Evolutionary conservation across 2,888 invertebrate species (phyloP).

Genomic region (Pammene aurita): DNA sequence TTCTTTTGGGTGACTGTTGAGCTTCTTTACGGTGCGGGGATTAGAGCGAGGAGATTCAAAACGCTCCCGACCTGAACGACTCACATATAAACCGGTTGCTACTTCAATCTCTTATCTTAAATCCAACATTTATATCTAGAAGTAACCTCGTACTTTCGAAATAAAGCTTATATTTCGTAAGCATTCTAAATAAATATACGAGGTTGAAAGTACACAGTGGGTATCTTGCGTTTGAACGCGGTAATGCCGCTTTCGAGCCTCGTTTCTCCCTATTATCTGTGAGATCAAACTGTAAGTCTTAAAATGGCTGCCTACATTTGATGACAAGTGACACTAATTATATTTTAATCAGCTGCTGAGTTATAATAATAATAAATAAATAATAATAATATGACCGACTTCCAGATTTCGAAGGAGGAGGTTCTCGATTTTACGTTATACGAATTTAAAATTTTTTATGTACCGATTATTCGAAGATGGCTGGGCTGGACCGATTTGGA

Average conservation of each 20-base stretch:
- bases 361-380: constrained; percentile 16
- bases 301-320: constrained; percentile 33
- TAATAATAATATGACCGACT: no score
- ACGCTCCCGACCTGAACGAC: constrained; percentile 54
- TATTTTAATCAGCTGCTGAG: constrained; percentile 36
- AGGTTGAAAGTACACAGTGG: not conserved
- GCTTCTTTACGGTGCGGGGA: constrained; percentile 38
- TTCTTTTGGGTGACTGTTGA: constrained; percentile 21
- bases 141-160: not conserved
- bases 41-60: constrained; percentile 49
- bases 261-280: constrained; percentile 61
- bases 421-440: no score
- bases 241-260: constrained; percentile 59
- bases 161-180: not conserved
- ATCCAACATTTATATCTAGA: constrained; percentile 43
- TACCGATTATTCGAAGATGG: no score
- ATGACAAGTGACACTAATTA: constrained; percentile 37
- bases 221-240: constrained; percentile 59
- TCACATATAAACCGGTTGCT: constrained; percentile 40
- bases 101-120: constrained; percentile 44
- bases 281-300: constrained; percentile 56
- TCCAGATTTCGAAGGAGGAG: no score
- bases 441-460: no score
- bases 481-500: no score
- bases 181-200: not conserved